Conservation (phyloP, 1,140 invertebrate species). For the Lepidotrigona ventralis region DNA sequence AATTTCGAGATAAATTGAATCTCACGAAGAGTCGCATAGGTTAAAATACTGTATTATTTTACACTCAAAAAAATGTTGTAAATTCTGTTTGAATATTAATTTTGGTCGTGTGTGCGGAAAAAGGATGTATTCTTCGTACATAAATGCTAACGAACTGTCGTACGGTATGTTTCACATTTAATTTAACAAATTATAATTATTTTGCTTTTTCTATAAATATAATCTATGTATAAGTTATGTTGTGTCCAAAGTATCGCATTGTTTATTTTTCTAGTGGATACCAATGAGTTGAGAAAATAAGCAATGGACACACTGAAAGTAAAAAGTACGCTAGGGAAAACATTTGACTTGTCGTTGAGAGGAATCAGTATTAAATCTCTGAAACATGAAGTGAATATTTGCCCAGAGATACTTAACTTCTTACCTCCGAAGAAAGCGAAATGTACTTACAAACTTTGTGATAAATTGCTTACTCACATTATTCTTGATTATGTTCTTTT, state of each 20-base stretch:
- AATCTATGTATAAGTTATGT: neutral
- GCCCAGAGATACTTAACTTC: neutral
- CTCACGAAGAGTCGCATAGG: neutral
- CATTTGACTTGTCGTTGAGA: neutral
- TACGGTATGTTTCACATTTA: neutral
- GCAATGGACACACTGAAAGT: neutral
- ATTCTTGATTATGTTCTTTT: neutral
- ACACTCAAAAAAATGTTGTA: neutral
- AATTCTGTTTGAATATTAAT: neutral
- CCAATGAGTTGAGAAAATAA: neutral
- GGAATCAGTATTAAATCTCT: neutral
- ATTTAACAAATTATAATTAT: neutral
- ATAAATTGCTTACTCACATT: neutral
- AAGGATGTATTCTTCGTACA: neutral
- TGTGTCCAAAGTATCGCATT: neutral
- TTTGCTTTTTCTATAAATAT: neutral
- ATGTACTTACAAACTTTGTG: conserved; percentile 2
- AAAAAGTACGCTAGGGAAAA: neutral
- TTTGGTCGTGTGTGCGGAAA: neutral
- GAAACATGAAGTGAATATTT: neutral
- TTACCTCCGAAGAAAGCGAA: neutral
- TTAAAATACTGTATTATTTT: conserved; percentile 19
- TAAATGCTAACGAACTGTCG: neutral
- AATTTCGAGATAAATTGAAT: neutral
- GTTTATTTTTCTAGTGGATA: neutral